These are phyloP conservation scores for Ceuthmochares aereus DNA, from an alignment of 2,113 vertebrate species.

Conservation along the genomic window DNA sequence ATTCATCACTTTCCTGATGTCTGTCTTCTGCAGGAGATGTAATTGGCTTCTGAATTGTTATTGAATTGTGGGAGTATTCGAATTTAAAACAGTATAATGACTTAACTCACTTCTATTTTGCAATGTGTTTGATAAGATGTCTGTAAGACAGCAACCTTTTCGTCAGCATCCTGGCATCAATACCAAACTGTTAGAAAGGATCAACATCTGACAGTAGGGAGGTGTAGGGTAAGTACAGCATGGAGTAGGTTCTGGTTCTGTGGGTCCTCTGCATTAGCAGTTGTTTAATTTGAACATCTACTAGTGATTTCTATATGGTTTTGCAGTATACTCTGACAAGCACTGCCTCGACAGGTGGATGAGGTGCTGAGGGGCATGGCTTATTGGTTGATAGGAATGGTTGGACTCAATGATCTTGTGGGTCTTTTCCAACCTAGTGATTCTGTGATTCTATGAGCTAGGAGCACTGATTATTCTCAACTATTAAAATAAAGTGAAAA, in stretches of 20 bases:
- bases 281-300: not conserved
- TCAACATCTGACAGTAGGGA: not conserved
- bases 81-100: not conserved
- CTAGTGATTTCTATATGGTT: not conserved
- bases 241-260: not conserved
- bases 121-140: not conserved
- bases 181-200: not conserved
- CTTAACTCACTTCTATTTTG: not conserved
- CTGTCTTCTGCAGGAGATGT: not conserved
- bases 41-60: not conserved
- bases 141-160: not conserved
- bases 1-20: not conserved
- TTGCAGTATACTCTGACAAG: not conserved
- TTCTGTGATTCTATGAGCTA: not conserved
- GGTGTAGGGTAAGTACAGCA: not conserved
- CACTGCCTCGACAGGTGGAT: not conserved
- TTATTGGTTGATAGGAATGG: no score
- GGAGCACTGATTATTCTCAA: not conserved
- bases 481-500: not conserved
- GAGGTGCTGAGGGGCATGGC: no score
- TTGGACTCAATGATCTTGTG: no score
- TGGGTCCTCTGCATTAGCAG: not conserved
- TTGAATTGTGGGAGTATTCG: not conserved
- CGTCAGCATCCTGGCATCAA: not conserved
- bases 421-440: no score